phyloP scores from a whole-genome alignment of 2,797 vertebrate species.

The Microchirus variegatus region DNA sequence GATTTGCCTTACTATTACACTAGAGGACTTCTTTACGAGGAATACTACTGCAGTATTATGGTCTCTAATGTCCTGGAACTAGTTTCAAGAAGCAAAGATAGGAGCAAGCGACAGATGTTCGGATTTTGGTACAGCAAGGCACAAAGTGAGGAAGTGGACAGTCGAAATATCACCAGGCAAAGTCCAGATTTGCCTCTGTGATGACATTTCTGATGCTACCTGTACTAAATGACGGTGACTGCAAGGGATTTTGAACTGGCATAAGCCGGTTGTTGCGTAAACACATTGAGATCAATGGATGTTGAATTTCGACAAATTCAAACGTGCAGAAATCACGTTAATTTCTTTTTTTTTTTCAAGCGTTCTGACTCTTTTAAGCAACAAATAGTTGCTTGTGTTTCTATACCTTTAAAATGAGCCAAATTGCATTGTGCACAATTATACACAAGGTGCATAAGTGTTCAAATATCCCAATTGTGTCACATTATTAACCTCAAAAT shows the following conservation, averaged over 20 bases:
- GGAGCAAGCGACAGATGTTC: background rate
- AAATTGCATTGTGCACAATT: background rate
- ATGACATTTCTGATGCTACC: background rate
- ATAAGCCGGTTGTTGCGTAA: no score
- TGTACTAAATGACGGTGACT: no score
- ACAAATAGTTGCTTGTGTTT: no score
- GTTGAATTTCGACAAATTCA: no score
- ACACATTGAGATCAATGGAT: no score
- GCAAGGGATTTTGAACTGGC: no score
- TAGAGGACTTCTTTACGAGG: slow-evolving; percentile 5
- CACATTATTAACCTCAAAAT: slow-evolving; percentile 1
- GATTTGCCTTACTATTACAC: slow-evolving; percentile 42
- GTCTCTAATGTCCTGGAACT: slow-evolving; percentile 17
- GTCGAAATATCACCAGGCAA: slow-evolving; percentile 10
- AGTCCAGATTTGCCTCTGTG: slow-evolving; percentile 18
- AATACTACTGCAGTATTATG: background rate
- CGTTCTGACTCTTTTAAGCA: no score
- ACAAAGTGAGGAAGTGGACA: no score
- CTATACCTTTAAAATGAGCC: no score
- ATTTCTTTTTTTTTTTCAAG: no score
- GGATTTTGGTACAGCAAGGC: background rate
- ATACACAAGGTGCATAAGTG: background rate
- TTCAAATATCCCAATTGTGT: background rate
- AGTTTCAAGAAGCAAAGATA: slow-evolving; percentile 10
- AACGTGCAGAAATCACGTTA: no score